Evolutionary conservation across 2,888 invertebrate species (phyloP).

Genomic region (Drosophila recens): DNA sequence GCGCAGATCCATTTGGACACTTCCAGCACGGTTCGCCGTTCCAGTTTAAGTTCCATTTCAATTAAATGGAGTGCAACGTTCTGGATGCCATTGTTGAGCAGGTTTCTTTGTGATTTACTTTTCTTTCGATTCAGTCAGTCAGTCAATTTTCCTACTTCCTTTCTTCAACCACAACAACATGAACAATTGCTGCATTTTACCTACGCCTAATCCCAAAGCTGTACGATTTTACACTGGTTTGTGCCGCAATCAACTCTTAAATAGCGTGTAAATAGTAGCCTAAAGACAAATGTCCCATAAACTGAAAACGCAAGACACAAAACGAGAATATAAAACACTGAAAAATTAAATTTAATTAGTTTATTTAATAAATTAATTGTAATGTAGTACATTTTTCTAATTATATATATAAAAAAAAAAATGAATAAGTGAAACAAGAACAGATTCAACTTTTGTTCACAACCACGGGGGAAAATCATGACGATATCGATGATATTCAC

Average conservation of each 20-base stretch:
- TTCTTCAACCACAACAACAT: slow-evolving; percentile 5
- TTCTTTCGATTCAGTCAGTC: slow-evolving; percentile 29
- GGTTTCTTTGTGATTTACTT: slow-evolving; percentile 54
- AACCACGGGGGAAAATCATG: neutral
- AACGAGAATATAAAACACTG: slow-evolving; percentile 54
- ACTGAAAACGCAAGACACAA: slow-evolving; percentile 61
- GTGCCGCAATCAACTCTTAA: slow-evolving; percentile 53
- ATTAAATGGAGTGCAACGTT: slow-evolving; percentile 86
- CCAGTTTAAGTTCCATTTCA: slow-evolving; percentile 99
- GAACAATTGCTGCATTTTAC: slow-evolving; percentile 32
- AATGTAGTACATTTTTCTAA: slow-evolving; percentile 80
- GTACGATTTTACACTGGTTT: too few relatives aligned
- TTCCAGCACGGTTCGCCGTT: slow-evolving; percentile 95
- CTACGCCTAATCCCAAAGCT: slow-evolving; percentile 4
- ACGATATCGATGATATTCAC: neutral
- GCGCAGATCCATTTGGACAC: slow-evolving; percentile 92
- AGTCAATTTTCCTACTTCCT: slow-evolving; percentile 19
- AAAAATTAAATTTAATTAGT: slow-evolving; percentile 74
- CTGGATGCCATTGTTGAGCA: slow-evolving; percentile 52
- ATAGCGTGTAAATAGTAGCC: slow-evolving; percentile 79
- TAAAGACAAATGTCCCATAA: slow-evolving; percentile 65
- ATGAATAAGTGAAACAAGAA: slow-evolving; percentile 50
- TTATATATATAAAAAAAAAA: slow-evolving; percentile 59
- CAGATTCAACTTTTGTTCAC: slow-evolving; percentile 20
- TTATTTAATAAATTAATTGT: slow-evolving; percentile 75